A percentile compares a stretch with the other conserved stretches of the same genome.
Evolutionary conservation across 2,113 vertebrate species (phyloP).

Genomic region (Periophthalmodon schlosseri): DNA sequence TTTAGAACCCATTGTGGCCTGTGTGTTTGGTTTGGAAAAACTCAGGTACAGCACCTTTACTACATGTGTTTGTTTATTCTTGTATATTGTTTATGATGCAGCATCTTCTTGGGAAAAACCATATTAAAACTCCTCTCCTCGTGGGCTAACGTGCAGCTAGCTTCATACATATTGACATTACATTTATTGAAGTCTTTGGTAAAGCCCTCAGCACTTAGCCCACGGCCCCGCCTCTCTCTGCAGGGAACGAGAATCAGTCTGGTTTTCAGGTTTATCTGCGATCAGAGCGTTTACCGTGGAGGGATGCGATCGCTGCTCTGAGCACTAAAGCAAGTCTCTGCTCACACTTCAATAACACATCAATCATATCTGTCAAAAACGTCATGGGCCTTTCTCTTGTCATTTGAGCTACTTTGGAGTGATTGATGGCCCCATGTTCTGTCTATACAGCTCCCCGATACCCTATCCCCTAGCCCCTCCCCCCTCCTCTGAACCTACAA

Average conservation of each 20-base stretch:
- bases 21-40: too few species aligned
- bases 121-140: too few species aligned
- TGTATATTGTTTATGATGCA: too few species aligned
- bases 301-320: slow-evolving; percentile 55
- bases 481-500: neutral
- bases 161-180: neutral
- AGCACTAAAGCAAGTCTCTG: slow-evolving; percentile 48
- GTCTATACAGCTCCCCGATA: slow-evolving; percentile 26
- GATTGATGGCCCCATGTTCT: slow-evolving; percentile 68
- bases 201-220: neutral
- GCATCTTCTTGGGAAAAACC: too few species aligned
- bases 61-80: too few species aligned
- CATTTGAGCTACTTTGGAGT: slow-evolving; percentile 64
- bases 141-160: too few species aligned
- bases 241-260: too few species aligned
- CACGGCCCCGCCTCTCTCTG: neutral
- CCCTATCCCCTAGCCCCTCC: neutral
- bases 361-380: slow-evolving; percentile 75
- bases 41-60: too few species aligned
- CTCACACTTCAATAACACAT: slow-evolving; percentile 74
- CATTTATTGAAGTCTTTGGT: neutral
- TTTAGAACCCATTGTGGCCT: too few species aligned
- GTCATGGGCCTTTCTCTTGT: slow-evolving; percentile 72
- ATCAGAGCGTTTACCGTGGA: slow-evolving; percentile 13
- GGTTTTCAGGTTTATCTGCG: neutral